A percentile compares a stretch with the other conserved stretches of the same genome.
Conservation (phyloP, 2,113 vertebrate genomes). For the Albula goreensis region DNA sequence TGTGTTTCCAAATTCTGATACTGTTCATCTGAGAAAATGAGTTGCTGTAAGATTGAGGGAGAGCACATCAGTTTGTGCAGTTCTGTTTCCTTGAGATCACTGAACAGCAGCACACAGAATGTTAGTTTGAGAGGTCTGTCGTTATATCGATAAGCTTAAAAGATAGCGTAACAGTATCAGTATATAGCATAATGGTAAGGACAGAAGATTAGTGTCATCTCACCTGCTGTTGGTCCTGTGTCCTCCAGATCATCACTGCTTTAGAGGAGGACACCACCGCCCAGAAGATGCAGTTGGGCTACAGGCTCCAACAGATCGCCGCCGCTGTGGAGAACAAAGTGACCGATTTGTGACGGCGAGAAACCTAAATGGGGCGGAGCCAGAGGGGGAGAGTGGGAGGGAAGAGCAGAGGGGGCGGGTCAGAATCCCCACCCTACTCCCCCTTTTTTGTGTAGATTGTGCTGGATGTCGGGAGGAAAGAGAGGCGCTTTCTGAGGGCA, state of each 20-base stretch:
- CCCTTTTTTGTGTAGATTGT: too few relatives aligned
- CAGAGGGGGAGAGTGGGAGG: not conserved
- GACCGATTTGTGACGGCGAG: conserved; percentile 86
- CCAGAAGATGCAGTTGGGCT: conserved; percentile 98
- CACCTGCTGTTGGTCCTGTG: not conserved
- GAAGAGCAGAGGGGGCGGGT: not conserved
- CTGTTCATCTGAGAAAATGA: not conserved
- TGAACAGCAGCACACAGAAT: too few relatives aligned
- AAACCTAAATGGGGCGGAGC: not conserved
- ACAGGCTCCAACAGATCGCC: conserved; percentile 94
- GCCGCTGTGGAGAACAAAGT: conserved; percentile 98
- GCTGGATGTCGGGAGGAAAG: not conserved
- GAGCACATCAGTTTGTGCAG: not conserved
- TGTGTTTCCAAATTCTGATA: not conserved
- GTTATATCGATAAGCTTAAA: too few relatives aligned
- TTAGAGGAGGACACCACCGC: conserved; percentile 89
- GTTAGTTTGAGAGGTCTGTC: too few relatives aligned
- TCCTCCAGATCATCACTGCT: conserved; percentile 88
- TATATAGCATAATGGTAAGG: too few relatives aligned
- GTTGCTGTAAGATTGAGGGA: not conserved
- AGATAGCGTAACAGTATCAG: too few relatives aligned
- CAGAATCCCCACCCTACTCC: too few relatives aligned
- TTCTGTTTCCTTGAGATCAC: not conserved
- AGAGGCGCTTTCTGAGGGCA: not conserved
- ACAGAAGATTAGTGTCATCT: too few relatives aligned